Base-by-base conservation (phyloP, 2,113 vertebrate genomes). In the Thunnus thynnus region DNA sequence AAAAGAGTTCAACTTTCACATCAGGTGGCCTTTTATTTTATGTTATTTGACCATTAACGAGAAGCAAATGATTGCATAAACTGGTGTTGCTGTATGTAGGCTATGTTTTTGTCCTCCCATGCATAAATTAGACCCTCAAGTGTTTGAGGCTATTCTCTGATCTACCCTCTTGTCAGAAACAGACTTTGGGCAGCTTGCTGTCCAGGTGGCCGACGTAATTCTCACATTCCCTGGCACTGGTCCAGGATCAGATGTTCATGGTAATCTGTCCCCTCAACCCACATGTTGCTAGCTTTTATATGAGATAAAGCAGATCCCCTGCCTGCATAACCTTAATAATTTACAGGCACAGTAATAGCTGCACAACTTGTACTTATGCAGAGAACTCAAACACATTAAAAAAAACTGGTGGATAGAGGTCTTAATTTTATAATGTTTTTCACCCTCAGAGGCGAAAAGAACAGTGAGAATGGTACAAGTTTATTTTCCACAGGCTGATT, bases 171-270 rank as follows among this genome's bases (percentile, higher is more conserved):
- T 69, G 64, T 85, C 65, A 70, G 62, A 67, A 72, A 62, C 65
- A 74, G 73, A 83, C 70, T 47, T 58, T 67, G 60, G 17, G 41
- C 65, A 72, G 73, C 55, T 75, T 41, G 41, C 61, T 55, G 69
- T 84, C 84, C 87, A 88, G 91, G 86, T 92, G 83, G 88, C 84
- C 3, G 36, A 41, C 36, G 3, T 63, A 81, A 77, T 88, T 86
- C 64, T 83, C 80, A 82, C 52, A 0, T 67, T 85, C 44, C 9
- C 48, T 86, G 87, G 82, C 52, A 0, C 56, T 72, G 46, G 50
- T 84, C 86, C 82, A 84, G 64, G 52, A 84, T 86, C 72, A 71
- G 79, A 79, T 79, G 78, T 74, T 86, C 54, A 90, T 86, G 78
- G 44, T 88, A 78, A 84, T 88, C n/a, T 72, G 57, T 75, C 46